Conservation (phyloP, 2,888 invertebrate genomes). For the Conus canariensis region DNA sequence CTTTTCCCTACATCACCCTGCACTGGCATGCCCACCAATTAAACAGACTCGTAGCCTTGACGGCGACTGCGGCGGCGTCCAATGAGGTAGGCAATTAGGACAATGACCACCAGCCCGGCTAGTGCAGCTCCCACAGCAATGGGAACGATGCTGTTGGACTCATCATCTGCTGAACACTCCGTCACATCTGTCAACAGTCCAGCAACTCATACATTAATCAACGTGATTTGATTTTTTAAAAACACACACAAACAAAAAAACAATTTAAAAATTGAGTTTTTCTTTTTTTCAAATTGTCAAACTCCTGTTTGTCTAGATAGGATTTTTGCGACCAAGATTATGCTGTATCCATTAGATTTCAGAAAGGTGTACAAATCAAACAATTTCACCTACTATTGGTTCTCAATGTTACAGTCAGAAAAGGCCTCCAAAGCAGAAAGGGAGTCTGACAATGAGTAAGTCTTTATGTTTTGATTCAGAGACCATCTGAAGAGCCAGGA, state of each 20-base stretch:
- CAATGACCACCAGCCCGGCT: slow-evolving; percentile 92
- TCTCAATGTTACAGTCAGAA: no score
- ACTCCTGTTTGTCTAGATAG: no score
- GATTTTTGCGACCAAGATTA: no score
- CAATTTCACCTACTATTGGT: no score
- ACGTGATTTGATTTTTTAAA: not conserved
- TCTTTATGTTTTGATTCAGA: no score
- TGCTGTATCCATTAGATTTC: no score
- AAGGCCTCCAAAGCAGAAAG: no score
- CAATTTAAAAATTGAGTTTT: not conserved
- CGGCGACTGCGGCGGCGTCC: slow-evolving; percentile 83
- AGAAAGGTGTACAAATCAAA: no score
- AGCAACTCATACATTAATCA: not conserved
- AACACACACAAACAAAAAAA: not conserved
- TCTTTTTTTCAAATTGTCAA: no score
- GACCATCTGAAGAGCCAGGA: no score
- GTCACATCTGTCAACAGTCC: slow-evolving; percentile 52
- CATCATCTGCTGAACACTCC: slow-evolving; percentile 73
- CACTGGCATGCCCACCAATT: slow-evolving; percentile 31
- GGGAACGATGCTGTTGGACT: slow-evolving; percentile 91
- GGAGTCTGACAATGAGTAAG: no score
- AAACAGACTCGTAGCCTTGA: slow-evolving; percentile 76
- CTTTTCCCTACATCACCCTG: no score
- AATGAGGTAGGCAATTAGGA: slow-evolving; percentile 94
- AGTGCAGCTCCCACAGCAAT: slow-evolving; percentile 97